Percentiles rank a stretch among this genome's conserved stretches.
Conservation (phyloP, 2,797 vertebrate species). For the Amphiprion clarkii region DNA sequence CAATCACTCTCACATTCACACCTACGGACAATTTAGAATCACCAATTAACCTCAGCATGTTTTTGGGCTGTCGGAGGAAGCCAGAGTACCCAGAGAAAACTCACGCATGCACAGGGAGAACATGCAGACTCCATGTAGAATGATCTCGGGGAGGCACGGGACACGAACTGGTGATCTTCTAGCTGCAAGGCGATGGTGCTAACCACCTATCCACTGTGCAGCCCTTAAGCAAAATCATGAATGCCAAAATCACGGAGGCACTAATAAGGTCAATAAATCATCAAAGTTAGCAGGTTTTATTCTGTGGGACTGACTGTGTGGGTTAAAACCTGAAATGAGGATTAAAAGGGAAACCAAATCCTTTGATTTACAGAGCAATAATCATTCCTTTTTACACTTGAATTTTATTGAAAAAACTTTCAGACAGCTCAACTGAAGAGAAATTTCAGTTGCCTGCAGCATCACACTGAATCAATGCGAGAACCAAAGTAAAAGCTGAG, state of each 20-base stretch:
- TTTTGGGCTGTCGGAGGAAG: too few species aligned
- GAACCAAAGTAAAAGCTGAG: conserved; percentile 10
- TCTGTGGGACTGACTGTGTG: neutral
- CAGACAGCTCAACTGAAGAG: neutral
- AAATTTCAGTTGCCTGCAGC: conserved; percentile 25
- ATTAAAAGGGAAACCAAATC: neutral
- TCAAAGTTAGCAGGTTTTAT: neutral
- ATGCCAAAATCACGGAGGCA: neutral
- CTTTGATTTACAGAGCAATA: conserved; percentile 8
- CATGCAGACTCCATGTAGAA: too few species aligned
- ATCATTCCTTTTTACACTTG: conserved; percentile 2
- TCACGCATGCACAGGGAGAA: too few species aligned
- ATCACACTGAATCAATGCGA: conserved; percentile 31
- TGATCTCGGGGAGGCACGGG: too few species aligned
- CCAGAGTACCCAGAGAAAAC: too few species aligned
- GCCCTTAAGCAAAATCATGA: neutral
- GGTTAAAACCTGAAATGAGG: neutral
- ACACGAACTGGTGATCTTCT: too few species aligned
- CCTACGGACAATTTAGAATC: too few species aligned
- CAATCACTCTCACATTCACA: too few species aligned
- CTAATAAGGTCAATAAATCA: neutral
- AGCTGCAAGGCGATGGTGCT: too few species aligned
- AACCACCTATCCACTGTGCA: too few species aligned
- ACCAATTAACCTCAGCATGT: too few species aligned
- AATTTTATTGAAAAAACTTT: conserved; percentile 32